A percentile compares a stretch with the other conserved stretches of the same genome.
phyloP scores from a whole-genome alignment of 2,797 vertebrate genomes.

The Lophius americanus region DNA sequence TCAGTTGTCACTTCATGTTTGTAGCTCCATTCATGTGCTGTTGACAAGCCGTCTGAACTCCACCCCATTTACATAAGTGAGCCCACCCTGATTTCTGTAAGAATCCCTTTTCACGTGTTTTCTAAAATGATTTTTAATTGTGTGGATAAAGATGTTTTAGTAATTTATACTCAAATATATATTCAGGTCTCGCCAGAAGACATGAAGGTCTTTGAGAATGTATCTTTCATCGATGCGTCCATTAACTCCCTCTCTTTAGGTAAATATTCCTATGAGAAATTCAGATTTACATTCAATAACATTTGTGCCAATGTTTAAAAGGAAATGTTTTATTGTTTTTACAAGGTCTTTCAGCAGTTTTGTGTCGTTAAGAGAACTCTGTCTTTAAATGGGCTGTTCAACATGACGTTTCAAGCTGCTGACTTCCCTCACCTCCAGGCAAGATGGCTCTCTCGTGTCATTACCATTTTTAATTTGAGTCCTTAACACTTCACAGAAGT shows the following conservation, averaged over 20 bases:
- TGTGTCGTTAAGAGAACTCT: slow-evolving; percentile 84
- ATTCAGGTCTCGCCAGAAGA: slow-evolving; percentile 73
- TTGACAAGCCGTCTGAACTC: slow-evolving; percentile 76
- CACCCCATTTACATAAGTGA: slow-evolving; percentile 75
- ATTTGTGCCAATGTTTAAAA: neutral
- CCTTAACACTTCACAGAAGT: neutral
- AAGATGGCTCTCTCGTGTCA: slow-evolving; percentile 35
- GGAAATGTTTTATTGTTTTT: neutral
- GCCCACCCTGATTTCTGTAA: slow-evolving; percentile 70
- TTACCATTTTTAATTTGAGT: neutral
- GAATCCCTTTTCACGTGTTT: slow-evolving; percentile 17
- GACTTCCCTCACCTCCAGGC: slow-evolving; percentile 87
- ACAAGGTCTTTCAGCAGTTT: slow-evolving; percentile 81
- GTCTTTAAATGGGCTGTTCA: slow-evolving; percentile 81
- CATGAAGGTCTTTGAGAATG: slow-evolving; percentile 71
- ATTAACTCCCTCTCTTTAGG: slow-evolving; percentile 77
- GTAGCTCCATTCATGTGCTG: slow-evolving; percentile 72
- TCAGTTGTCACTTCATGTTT: slow-evolving; percentile 8
- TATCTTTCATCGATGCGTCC: slow-evolving; percentile 75
- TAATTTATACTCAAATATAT: slow-evolving; percentile 5
- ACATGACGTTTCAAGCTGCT: slow-evolving; percentile 72
- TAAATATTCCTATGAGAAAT: slow-evolving; percentile 39
- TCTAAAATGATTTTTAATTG: neutral
- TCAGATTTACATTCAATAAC: neutral
- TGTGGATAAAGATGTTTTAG: neutral